A percentile compares a stretch with the other conserved stretches of the same genome.
Conservation (phyloP, 2,888 invertebrate species). For the Aquatica leii region DNA sequence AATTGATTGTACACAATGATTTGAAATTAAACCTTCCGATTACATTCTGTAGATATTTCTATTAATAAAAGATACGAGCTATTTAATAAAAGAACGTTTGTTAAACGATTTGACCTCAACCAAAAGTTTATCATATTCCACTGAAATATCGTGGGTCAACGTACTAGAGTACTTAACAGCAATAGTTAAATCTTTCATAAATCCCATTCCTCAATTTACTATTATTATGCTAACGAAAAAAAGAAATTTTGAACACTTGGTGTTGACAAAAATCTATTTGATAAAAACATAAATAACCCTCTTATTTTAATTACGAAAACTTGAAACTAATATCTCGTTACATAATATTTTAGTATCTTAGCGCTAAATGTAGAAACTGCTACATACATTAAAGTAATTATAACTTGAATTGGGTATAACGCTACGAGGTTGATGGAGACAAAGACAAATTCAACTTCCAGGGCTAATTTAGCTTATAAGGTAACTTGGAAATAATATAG, state of each 20-base stretch:
- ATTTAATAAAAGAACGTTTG: slow-evolving; percentile 21
- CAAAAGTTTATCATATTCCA: slow-evolving; percentile 32
- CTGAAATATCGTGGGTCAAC: slow-evolving; percentile 32
- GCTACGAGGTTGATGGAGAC: slow-evolving; percentile 28
- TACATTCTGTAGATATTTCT: slow-evolving; percentile 8
- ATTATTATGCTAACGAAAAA: background rate
- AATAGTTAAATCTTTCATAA: slow-evolving; percentile 9
- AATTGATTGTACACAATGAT: background rate
- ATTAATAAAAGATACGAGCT: slow-evolving; percentile 19
- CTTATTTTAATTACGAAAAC: slow-evolving; percentile 4
- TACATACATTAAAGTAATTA: slow-evolving; percentile 37
- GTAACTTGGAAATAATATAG: slow-evolving; percentile 37
- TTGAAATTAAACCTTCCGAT: slow-evolving; percentile 4
- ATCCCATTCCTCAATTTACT: background rate
- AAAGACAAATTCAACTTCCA: slow-evolving; percentile 37
- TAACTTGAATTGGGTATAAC: slow-evolving; percentile 36
- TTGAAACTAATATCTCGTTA: slow-evolving; percentile 17
- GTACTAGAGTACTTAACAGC: slow-evolving; percentile 21
- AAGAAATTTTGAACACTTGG: background rate
- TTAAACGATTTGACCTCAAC: slow-evolving; percentile 27
- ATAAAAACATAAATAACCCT: background rate
- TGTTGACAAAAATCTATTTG: background rate
- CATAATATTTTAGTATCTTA: slow-evolving; percentile 33
- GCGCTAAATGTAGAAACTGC: slow-evolving; percentile 31
- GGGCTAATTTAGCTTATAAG: slow-evolving; percentile 35